Evolutionary conservation across 2,113 vertebrate species (phyloP), one percentile per base, ranked within the genome.

Genomic region (Ciconia boyciana): DNA sequence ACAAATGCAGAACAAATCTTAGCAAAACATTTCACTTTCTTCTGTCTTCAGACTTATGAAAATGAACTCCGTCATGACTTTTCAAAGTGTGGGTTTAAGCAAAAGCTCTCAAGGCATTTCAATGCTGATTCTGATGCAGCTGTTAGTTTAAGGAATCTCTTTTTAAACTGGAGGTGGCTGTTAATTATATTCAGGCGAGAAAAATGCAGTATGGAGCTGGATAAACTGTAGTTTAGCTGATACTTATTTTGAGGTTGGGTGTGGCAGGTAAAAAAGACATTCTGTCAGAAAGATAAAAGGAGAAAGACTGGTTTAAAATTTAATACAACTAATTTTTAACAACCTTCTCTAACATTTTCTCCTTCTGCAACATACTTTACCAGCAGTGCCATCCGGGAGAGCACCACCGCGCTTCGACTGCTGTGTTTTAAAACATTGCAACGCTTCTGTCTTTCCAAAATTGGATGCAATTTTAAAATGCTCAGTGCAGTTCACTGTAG

Each of bases 91-190:
- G 76, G 82, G 76, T 88, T 95, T 95, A 93, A 85, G 80, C 51
- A 54, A 43, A 93, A 92, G 31, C 41, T 96, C 82, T 82, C 7
- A 48, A 86, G 83, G 72, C 83, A 36, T 90, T 97, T 96, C 55
- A 34, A 11, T 90, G 48, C 70, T 84, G 70, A 41, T 95, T 93
- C 79, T 66, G 75, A 52, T 85, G 94, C 80, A 83, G 90, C 58
- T 95, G 80, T 93, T 92, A 71, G 71, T 89, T 91, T 87, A 83
- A 96, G 74, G 89, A 87, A 75, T 89, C 65, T 95, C 61, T 88
- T 74, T 94, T 65, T 86, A 62, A 87, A 34, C 71, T 95, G 88
- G 55, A 28, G 84, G 85, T 92, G 91, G 87, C 71, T 89, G 94
- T 91, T 88, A 88, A 77, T 83, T 94, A 51, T 82, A 78, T 79